A percentile compares a stretch with the other conserved stretches of the same genome.
phyloP scores from a whole-genome alignment of 2,113 vertebrate genomes.

The Syrrhaptes paradoxus region DNA sequence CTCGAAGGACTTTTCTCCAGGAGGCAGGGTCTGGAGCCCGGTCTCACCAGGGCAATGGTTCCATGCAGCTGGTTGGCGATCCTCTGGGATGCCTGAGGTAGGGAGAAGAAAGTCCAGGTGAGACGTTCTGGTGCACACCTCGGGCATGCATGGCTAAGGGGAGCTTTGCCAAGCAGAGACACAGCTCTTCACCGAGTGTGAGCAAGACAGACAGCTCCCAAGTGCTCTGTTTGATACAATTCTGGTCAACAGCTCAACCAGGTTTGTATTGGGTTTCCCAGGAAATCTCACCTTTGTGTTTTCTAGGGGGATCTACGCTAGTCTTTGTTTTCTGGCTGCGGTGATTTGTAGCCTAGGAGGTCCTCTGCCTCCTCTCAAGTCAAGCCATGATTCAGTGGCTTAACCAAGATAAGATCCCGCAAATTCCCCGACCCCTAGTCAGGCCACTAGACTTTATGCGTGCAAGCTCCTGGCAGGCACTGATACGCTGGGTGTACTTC shows the following conservation, averaged over 20 bases:
- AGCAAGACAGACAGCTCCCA: background rate
- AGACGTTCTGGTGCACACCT: background rate
- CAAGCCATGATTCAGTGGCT: background rate
- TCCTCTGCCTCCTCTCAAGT: background rate
- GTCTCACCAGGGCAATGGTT: constrained; percentile 76
- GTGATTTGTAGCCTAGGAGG: background rate
- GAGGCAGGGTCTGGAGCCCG: constrained; percentile 32
- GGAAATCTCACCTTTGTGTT: background rate
- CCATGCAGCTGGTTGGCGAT: constrained; percentile 80
- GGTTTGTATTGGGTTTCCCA: background rate
- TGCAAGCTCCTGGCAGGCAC: background rate
- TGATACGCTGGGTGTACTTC: background rate
- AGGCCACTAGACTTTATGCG: background rate
- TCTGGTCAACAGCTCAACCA: background rate
- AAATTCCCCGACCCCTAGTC: background rate
- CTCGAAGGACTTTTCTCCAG: background rate
- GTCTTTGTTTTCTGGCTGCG: background rate
- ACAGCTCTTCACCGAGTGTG: background rate
- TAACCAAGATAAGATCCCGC: background rate
- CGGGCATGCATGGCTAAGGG: rapidly evolving
- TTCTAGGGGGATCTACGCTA: background rate
- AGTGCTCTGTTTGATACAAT: background rate
- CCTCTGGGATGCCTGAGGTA: constrained; percentile 69
- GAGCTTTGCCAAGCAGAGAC: background rate
- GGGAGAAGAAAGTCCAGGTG: background rate